Evolutionary conservation across 2,888 invertebrate species (phyloP).

Genomic region (Thymelicus acteon): DNA sequence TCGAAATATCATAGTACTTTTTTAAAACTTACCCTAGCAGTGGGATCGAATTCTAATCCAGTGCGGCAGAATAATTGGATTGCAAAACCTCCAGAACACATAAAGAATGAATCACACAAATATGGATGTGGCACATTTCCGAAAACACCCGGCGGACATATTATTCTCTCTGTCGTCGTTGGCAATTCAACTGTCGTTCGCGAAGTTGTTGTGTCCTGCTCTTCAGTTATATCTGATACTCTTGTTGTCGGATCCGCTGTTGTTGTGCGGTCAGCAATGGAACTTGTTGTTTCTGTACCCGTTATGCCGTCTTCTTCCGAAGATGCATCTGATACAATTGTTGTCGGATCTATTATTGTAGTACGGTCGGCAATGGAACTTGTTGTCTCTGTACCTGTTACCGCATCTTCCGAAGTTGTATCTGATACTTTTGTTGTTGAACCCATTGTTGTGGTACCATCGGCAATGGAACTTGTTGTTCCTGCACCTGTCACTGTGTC

Average conservation of each 20-base stretch:
- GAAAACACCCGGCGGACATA: slow-evolving; percentile 43
- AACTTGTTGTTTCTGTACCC: background rate
- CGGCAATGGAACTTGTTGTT: too few species aligned
- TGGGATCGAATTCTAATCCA: slow-evolving; percentile 46
- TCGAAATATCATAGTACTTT: too few species aligned
- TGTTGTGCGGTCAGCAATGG: too few species aligned
- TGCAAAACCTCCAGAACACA: slow-evolving; percentile 48
- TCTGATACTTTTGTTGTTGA: too few species aligned
- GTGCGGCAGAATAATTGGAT: slow-evolving; percentile 42
- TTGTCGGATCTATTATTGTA: too few species aligned
- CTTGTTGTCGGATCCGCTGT: too few species aligned
- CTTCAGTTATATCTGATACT: background rate
- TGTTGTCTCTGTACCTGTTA: too few species aligned
- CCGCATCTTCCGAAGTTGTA: too few species aligned
- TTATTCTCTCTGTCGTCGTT: slow-evolving; percentile 15
- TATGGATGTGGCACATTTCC: slow-evolving; percentile 51
- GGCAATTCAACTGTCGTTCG: slow-evolving; percentile 20
- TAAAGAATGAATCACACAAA: slow-evolving; percentile 49
- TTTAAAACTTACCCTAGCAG: slow-evolving; percentile 34
- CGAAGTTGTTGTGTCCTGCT: slow-evolving; percentile 19
- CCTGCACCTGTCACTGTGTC: too few species aligned
- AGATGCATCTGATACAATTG: too few species aligned
- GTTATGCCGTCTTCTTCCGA: background rate
- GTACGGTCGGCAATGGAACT: too few species aligned
- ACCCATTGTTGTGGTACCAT: too few species aligned